A percentile compares a stretch with the other conserved stretches of the same genome.
Conservation (phyloP, 2,888 invertebrate species). For the Drosophila mayaguana region DNA sequence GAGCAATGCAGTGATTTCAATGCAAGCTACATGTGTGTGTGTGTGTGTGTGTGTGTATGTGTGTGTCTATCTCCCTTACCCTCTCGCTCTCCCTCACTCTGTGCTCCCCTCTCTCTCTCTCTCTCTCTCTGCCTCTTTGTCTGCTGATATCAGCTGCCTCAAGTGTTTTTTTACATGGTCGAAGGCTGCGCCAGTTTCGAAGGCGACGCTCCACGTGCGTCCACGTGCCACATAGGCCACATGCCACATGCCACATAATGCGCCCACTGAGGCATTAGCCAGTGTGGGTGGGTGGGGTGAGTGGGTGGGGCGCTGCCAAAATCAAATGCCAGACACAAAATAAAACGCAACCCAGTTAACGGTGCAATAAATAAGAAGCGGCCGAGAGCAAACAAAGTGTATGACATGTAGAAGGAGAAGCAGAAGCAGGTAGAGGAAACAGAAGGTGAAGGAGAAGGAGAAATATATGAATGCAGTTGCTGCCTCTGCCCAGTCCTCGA, state of each 20-base stretch:
- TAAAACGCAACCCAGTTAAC: constrained; percentile 70
- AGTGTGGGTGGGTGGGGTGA: not conserved
- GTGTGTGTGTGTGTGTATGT: constrained; percentile 1
- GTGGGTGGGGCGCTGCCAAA: constrained; percentile 16
- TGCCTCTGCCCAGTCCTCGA: not conserved
- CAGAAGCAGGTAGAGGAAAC: not conserved
- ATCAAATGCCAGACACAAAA: constrained; percentile 44
- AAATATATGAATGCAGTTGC: not conserved
- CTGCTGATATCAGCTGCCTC: constrained; percentile 62
- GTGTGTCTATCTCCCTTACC: constrained; percentile 28
- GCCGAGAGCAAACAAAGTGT: not conserved
- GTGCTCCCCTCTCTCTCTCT: not conserved
- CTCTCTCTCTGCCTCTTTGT: constrained; percentile 4
- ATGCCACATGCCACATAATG: constrained; percentile 13
- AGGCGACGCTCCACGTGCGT: constrained; percentile 50
- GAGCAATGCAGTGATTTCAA: constrained; percentile 78
- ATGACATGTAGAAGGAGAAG: not conserved
- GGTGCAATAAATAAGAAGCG: constrained; percentile 21
- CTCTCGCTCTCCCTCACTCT: not conserved
- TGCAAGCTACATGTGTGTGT: constrained; percentile 17
- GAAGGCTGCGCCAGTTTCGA: constrained; percentile 69
- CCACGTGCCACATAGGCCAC: constrained; percentile 36
- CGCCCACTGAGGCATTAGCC: not conserved
- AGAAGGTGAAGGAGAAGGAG: not conserved
- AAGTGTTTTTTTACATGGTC: constrained; percentile 74